Evolutionary conservation across 2,113 vertebrate genomes (phyloP), one percentile per base, ranked within the genome.

Genomic region (Pelecanoides urinatrix): DNA sequence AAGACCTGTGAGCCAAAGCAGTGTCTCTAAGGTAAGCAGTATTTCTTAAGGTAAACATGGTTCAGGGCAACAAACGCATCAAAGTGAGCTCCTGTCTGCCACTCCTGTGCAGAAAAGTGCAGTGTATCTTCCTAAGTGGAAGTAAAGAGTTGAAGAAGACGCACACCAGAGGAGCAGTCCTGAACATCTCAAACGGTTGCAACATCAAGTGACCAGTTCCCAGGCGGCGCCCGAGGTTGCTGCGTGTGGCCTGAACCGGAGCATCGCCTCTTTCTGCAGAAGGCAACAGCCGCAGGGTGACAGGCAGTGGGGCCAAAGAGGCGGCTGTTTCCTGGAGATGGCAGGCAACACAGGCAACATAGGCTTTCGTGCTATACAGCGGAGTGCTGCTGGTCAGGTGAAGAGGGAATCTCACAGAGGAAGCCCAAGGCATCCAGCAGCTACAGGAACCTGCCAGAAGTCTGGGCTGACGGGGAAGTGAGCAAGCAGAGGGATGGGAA

Each of bases 261-360:
- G n/a, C 95, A 91, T 44, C 59, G 5, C 67, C 94, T 68, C 19
- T 92, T 98, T n/a, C 79, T 75, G 44, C 92, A 96, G 78, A 95
- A 96, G 17, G 82, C 34, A n/a, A 53, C 44, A 9, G 42, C 86
- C 23, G 26, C 65, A 18, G 91, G 20, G 16, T 50, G 86, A 55
- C 88, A 95, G 19, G 86, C 32, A 62, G 34, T 0, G 0, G 15
- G 25, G 16, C 82, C 87, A 20, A 95, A 88, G 42, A 45, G 30
- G 88, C 44, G 45, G 13, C 74, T 47, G 16, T 88, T 94, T 56
- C 84, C 34, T 59, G 76, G 20, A 92, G 19, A n/a, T 77, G 91
- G 49, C 40, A 40, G 40, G 40, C 11, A 45, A 17, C 44, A 17
- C 92, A 95, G 55, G 58, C 18, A 22, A 66, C 2, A 0, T 3